A percentile compares a stretch with the other conserved stretches of the same genome.
Conservation (phyloP, 1,140 invertebrate genomes). For the Protaetia brevitarsis region DNA sequence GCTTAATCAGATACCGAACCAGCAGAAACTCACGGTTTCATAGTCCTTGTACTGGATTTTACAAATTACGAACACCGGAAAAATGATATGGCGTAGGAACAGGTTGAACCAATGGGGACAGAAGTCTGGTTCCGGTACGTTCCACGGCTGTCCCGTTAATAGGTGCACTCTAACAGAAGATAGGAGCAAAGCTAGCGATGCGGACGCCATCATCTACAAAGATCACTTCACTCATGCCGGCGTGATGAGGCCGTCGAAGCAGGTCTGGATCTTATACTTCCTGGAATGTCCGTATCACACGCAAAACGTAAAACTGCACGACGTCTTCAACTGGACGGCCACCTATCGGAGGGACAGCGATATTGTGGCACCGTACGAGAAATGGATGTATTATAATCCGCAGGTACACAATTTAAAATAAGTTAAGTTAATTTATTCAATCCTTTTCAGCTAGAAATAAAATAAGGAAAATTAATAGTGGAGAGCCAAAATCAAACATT, state of each 20-base stretch:
- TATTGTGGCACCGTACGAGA: constrained; percentile 91
- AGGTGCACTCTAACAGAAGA: constrained; percentile 74
- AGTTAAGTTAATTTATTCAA: too few species aligned
- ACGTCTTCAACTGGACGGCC: constrained; percentile 93
- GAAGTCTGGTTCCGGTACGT: constrained; percentile 65
- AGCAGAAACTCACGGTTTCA: too few species aligned
- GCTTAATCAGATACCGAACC: too few species aligned
- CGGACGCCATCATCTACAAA: constrained; percentile 86
- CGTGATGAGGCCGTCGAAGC: constrained; percentile 63
- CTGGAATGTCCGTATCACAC: constrained; percentile 93
- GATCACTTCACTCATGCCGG: constrained; percentile 74
- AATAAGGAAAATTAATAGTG: too few species aligned
- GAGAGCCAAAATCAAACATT: too few species aligned
- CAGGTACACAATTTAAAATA: constrained; percentile 51
- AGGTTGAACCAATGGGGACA: constrained; percentile 77
- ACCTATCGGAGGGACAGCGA: constrained; percentile 94
- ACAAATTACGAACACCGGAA: constrained; percentile 44
- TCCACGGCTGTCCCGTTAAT: constrained; percentile 61
- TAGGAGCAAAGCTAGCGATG: constrained; percentile 65
- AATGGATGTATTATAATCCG: constrained; percentile 84
- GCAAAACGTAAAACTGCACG: constrained; percentile 74
- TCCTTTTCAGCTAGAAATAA: too few species aligned
- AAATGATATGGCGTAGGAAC: constrained; percentile 83
- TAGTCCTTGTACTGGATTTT: too few species aligned
- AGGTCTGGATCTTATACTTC: constrained; percentile 89